These are phyloP conservation scores for Kryptopterus vitreolus DNA, from an alignment of 2,797 vertebrate genomes.

Conservation along the genomic window DNA sequence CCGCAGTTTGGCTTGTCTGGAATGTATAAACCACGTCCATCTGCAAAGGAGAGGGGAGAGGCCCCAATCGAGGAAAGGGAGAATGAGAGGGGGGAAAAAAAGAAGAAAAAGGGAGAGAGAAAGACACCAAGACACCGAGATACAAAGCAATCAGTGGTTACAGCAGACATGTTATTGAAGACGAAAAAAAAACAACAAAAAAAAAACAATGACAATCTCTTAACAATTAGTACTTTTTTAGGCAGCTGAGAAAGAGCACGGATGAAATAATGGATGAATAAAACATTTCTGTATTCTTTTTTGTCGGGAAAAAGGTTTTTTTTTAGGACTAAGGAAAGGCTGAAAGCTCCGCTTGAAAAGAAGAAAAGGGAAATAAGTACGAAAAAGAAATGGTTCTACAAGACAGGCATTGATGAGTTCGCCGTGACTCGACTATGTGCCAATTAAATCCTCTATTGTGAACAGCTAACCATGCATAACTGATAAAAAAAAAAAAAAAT, in stretches of 20 bases:
- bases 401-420: constrained; percentile 63
- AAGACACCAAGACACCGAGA: constrained; percentile 39
- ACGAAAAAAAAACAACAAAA: constrained; percentile 34
- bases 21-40: constrained; percentile 99
- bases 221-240: constrained; percentile 17
- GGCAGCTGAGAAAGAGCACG: constrained; percentile 19
- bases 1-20: constrained; percentile 92
- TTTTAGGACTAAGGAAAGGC: constrained; percentile 39
- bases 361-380: constrained; percentile 20
- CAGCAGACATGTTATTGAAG: constrained; percentile 39
- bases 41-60: constrained; percentile 73
- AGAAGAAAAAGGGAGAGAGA: constrained; percentile 17
- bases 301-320: constrained; percentile 21
- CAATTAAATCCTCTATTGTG: constrained; percentile 73
- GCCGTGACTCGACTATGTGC: constrained; percentile 63
- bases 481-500: constrained; percentile 63
- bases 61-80: constrained; percentile 56
- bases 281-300: neutral
- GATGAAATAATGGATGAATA: neutral
- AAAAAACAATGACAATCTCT: constrained; percentile 39
- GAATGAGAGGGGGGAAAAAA: constrained; percentile 21
- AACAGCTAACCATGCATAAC: constrained; percentile 67
- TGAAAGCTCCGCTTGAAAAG: constrained; percentile 42
- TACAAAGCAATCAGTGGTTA: constrained; percentile 51
- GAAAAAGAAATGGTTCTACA: constrained; percentile 57